Base-by-base conservation (phyloP, 37 sponge, comb jelly and placozoan species). In the Geodia barretti region DNA sequence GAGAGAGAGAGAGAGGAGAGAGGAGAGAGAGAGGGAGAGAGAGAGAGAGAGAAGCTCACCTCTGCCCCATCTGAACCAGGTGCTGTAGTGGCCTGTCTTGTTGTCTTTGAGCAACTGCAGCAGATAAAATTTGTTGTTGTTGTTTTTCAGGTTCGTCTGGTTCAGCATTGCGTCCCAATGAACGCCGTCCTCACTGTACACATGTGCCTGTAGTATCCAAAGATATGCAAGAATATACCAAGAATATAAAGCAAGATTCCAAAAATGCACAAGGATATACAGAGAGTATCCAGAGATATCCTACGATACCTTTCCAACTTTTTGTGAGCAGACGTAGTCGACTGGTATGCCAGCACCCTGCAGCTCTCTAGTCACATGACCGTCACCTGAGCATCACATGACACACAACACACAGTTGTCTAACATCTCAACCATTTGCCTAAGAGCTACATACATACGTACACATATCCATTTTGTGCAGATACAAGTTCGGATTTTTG, bases 121-220 rank as follows among this genome's bases (percentile, higher is more conserved):
- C 26, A 91, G 60, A 69, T 96, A 96, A 64, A 91, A 96, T 70
- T 96, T 96, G 82, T 96, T 96, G 70, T 96, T 96, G 74, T 96
- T 96, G 81, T 91, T 94, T 39, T 81, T 72, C 66, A 94, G 76
- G 63, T 96, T 94, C 25, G 97, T 96, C 81, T 96, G 97, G 68
- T 96, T 96, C 39, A 96, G 79, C 82, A 88, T 96, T 34, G 86
- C 88, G 63, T 94, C 89, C 91, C 92, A 96, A 33, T 88, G 73
- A 39, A 84, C 87, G 7, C 65, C 86, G 34, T 73, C 89, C 38
- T 96, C 94, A 78, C 65, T 60, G 36, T 80, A 93, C 33, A 96
- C 91, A 54, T 90, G 88, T 11, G 92, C 93, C 94, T 93, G 35
- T 11, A 74, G 21, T n/a, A 65, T 5, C 64, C 59, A 61, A 11